Conservation (phyloP, 2,888 invertebrate genomes). For the Sisyra terminalis region DNA sequence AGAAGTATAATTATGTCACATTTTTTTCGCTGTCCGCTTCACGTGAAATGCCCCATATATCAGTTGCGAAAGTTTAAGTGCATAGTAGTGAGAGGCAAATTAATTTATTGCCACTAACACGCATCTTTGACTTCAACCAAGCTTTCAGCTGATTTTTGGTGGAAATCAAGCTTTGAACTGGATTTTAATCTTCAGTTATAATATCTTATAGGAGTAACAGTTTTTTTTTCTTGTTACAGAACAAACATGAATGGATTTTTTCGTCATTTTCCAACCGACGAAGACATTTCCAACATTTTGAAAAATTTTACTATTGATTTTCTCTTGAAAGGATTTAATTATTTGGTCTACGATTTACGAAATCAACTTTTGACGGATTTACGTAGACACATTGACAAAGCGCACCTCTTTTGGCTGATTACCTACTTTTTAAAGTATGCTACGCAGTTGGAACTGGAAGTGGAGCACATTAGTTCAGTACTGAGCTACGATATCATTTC, state of each 20-base stretch:
- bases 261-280: slow-evolving; percentile 53
- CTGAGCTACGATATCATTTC: slow-evolving; percentile 52
- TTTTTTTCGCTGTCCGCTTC: too few species aligned
- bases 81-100: too few species aligned
- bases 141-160: too few species aligned
- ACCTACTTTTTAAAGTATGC: slow-evolving; percentile 68
- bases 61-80: too few species aligned
- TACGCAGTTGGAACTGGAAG: slow-evolving; percentile 53
- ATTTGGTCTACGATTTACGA: slow-evolving; percentile 46
- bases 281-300: slow-evolving; percentile 55
- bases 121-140: too few species aligned
- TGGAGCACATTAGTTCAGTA: slow-evolving; percentile 48
- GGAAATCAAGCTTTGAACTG: too few species aligned
- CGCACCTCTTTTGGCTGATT: slow-evolving; percentile 67
- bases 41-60: too few species aligned
- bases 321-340: slow-evolving; percentile 54
- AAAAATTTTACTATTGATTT: slow-evolving; percentile 71
- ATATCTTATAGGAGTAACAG: too few species aligned
- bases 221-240: too few species aligned
- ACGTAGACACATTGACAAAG: slow-evolving; percentile 45
- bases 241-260: slow-evolving; percentile 52
- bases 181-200: too few species aligned
- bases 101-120: too few species aligned
- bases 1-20: too few species aligned
- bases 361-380: slow-evolving; percentile 40